Evolutionary conservation across 2,113 vertebrate genomes (phyloP).

Genomic region (Capreolus pygargus): DNA sequence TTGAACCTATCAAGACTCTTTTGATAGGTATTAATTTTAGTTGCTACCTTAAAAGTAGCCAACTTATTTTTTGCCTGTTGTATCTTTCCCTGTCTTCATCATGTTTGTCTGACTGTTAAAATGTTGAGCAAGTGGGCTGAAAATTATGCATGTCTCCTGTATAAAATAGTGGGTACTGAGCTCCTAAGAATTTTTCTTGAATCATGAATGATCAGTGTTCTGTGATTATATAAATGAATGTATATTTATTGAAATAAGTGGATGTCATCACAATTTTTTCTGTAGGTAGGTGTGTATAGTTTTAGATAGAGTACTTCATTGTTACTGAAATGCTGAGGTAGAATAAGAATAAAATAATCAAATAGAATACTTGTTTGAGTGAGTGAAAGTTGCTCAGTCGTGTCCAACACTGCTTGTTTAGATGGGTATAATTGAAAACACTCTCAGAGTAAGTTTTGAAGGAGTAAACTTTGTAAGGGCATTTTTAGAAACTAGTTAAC

Average conservation of each 20-base stretch:
- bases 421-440: neutral
- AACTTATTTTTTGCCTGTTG: neutral
- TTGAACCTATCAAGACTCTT: neutral
- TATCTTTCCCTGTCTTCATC: neutral
- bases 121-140: neutral
- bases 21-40: slow-evolving; percentile 32
- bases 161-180: neutral
- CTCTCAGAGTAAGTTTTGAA: neutral
- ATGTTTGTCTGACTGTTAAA: slow-evolving; percentile 17
- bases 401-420: neutral
- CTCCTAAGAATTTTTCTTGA: neutral
- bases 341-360: neutral
- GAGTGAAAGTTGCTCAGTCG: neutral
- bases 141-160: neutral
- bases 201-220: neutral
- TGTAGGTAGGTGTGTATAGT: neutral
- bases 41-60: slow-evolving; percentile 6
- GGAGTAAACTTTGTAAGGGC: neutral
- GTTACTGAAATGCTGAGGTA: neutral
- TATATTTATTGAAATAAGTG: neutral
- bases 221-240: neutral
- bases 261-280: neutral
- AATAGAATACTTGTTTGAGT: neutral
- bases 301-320: neutral
- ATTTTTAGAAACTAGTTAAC: neutral